Conservation (phyloP, 2,113 vertebrate species). For the Tinamus guttatus region DNA sequence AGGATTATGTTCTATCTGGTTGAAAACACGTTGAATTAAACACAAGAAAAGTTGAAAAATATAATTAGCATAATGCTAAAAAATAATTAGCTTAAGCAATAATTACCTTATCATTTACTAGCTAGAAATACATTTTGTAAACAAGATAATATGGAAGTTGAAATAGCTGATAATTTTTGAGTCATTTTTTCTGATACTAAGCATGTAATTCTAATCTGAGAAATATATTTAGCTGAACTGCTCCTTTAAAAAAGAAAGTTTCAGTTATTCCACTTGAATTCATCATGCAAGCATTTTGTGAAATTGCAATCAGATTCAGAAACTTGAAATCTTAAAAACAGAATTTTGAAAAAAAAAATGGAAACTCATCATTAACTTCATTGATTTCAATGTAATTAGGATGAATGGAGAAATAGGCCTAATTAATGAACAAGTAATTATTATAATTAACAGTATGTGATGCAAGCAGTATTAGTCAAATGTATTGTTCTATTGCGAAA, state of each 20-base stretch:
- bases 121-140: background rate
- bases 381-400: background rate
- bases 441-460: background rate
- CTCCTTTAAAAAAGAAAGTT: background rate
- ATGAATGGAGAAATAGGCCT: background rate
- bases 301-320: background rate
- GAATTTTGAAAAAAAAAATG: background rate
- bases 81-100: background rate
- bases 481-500: background rate
- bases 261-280: background rate
- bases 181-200: background rate
- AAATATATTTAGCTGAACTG: background rate
- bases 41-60: background rate
- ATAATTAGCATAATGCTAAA: background rate
- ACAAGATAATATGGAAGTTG: background rate
- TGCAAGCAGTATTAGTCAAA: background rate
- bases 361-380: background rate
- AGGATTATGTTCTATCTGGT: background rate
- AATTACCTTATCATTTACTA: background rate
- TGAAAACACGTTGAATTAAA: background rate
- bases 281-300: background rate
- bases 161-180: background rate
- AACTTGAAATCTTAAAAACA: background rate
- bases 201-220: background rate
- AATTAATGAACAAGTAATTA: background rate